A percentile compares a stretch with the other conserved stretches of the same genome.
Conservation (phyloP, 2,113 vertebrate genomes). For the Junco hyemalis region DNA sequence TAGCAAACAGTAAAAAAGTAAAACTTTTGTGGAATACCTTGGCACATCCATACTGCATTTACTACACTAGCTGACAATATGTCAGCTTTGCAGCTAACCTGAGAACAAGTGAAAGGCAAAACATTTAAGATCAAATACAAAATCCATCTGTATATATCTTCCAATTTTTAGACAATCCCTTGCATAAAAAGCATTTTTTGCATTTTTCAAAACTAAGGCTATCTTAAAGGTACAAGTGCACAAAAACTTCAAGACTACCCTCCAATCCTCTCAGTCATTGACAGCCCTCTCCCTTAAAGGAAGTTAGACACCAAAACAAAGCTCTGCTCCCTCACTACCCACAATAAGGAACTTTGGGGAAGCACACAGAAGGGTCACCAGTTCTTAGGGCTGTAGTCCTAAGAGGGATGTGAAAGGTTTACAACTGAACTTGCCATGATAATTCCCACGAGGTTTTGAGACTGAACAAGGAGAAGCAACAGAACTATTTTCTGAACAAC, state of each 20-base stretch:
- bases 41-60: not conserved
- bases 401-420: not conserved
- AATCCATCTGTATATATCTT: not conserved
- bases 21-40: not conserved
- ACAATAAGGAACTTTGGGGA: not conserved
- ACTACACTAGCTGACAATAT: not conserved
- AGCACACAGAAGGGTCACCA: not conserved
- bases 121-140: not conserved
- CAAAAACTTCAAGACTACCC: not conserved
- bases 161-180: not conserved
- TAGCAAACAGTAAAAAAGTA: not conserved
- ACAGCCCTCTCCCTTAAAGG: not conserved
- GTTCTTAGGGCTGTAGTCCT: accelerated
- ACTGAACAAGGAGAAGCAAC: not conserved
- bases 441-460: not conserved
- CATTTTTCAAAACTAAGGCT: not conserved
- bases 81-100: not conserved
- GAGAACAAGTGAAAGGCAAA: not conserved
- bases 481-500: not conserved
- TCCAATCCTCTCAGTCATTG: not conserved
- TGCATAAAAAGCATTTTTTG: not conserved
- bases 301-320: not conserved
- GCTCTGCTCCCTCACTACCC: not conserved
- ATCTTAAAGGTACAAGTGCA: not conserved
- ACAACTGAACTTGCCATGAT: not conserved